These are phyloP conservation scores for Marisa cornuarietis DNA, from an alignment of 1,140 invertebrate species.

Conservation along the genomic window DNA sequence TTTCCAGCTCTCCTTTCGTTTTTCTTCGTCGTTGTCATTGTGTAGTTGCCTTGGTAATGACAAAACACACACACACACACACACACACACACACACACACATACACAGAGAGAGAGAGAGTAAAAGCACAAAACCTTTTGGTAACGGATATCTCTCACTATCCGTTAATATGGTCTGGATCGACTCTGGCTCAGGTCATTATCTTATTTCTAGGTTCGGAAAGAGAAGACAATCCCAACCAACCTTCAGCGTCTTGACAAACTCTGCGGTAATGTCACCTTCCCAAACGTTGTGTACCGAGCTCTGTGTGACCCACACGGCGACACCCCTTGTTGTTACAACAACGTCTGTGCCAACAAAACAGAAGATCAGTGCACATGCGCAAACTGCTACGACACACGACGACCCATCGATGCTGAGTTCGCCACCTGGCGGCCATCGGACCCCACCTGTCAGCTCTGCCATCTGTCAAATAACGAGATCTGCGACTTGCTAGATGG, in stretches of 20 bases:
- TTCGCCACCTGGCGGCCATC: neutral
- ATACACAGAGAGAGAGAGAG: too few species aligned
- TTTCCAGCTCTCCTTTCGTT: too few species aligned
- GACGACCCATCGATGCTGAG: conserved; percentile 16
- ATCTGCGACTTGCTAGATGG: neutral
- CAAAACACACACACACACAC: too few species aligned
- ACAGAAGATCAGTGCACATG: conserved; percentile 7
- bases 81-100: too few species aligned
- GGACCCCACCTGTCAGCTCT: neutral
- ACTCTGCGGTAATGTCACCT: neutral
- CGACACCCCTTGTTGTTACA: conserved; percentile 16
- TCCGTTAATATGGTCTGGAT: too few species aligned
- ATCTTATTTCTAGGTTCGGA: too few species aligned
- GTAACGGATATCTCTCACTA: too few species aligned
- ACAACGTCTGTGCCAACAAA: conserved; percentile 9
- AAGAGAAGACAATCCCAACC: neutral
- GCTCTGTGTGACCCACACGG: conserved; percentile 8
- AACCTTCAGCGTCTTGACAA: conserved; percentile 1
- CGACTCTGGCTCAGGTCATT: too few species aligned
- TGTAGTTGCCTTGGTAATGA: too few species aligned
- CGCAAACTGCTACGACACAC: conserved; percentile 12
- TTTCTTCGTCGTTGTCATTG: too few species aligned
- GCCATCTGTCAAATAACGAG: neutral
- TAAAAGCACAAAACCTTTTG: too few species aligned
- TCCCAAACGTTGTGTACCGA: neutral